Conservation (phyloP, 2,888 invertebrate species). For the Boloria euphrosyne region DNA sequence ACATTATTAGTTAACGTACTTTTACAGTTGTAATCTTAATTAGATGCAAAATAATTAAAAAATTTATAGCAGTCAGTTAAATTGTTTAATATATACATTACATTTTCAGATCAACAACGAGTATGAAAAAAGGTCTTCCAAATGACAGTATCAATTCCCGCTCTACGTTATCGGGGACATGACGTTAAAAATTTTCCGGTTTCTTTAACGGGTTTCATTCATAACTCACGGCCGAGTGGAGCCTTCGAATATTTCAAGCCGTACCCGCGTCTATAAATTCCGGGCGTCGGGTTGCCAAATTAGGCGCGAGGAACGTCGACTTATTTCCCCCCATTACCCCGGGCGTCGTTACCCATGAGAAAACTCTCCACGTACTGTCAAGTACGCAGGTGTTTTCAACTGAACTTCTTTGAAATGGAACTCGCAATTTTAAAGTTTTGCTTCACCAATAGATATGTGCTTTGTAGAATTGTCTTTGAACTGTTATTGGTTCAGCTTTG, state of each 20-base stretch:
- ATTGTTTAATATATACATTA: background rate
- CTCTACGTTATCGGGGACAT: constrained; percentile 48
- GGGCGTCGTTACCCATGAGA: constrained; percentile 48
- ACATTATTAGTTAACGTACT: no score
- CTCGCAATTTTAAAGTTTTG: constrained; percentile 46
- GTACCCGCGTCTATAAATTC: constrained; percentile 79
- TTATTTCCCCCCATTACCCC: constrained; percentile 74
- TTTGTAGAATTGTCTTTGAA: constrained; percentile 37
- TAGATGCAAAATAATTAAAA: background rate
- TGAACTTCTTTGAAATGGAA: constrained; percentile 52
- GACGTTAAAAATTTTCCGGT: constrained; percentile 80
- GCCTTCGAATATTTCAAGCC: constrained; percentile 80
- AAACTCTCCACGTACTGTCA: constrained; percentile 65
- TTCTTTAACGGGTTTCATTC: constrained; percentile 81
- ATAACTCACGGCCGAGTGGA: constrained; percentile 81
- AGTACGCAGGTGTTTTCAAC: constrained; percentile 63
- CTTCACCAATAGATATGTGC: constrained; percentile 35
- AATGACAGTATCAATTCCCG: constrained; percentile 37
- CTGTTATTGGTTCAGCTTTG: constrained; percentile 19
- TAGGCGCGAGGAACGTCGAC: constrained; percentile 78
- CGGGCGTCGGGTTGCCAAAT: constrained; percentile 82
- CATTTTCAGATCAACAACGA: constrained; percentile 6
- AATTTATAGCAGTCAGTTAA: background rate
- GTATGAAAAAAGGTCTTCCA: constrained; percentile 18
- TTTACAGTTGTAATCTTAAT: no score